Conservation (phyloP, 2,797 vertebrate species). For the Neostethus bicornis region DNA sequence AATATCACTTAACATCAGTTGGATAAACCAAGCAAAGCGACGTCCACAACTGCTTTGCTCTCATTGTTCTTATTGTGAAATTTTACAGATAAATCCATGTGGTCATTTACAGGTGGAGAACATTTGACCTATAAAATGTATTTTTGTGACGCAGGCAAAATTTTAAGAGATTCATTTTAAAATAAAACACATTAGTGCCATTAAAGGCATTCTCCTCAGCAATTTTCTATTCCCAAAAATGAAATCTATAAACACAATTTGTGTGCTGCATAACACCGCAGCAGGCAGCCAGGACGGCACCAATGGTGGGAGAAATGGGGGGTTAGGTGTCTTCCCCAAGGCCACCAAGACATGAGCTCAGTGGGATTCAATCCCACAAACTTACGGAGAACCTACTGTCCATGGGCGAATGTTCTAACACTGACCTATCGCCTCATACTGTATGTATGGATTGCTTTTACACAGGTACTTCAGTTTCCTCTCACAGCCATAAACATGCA, state of each 20-base stretch:
- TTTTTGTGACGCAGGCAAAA: background rate
- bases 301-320: too few species aligned
- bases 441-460: too few species aligned
- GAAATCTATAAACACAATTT: conserved; percentile 33
- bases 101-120: background rate
- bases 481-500: too few species aligned
- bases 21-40: conserved; percentile 64
- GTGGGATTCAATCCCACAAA: too few species aligned
- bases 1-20: conserved; percentile 78
- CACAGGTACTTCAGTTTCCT: too few species aligned
- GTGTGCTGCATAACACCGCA: too few species aligned
- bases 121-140: background rate
- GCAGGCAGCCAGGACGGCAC: too few species aligned
- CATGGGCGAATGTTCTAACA: too few species aligned
- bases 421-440: too few species aligned
- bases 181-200: background rate
- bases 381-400: too few species aligned
- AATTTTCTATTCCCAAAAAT: conserved; percentile 53
- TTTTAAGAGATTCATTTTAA: background rate
- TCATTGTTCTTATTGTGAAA: conserved; percentile 10
- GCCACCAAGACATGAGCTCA: too few species aligned
- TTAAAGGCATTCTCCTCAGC: conserved; percentile 40
- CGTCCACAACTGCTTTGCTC: conserved; percentile 28
- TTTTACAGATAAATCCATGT: conserved; percentile 6
- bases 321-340: too few species aligned